A percentile compares a stretch with the other conserved stretches of the same genome.
phyloP scores from a whole-genome alignment of 1,140 invertebrate genomes.

The Yoshiicerus persimilis region DNA sequence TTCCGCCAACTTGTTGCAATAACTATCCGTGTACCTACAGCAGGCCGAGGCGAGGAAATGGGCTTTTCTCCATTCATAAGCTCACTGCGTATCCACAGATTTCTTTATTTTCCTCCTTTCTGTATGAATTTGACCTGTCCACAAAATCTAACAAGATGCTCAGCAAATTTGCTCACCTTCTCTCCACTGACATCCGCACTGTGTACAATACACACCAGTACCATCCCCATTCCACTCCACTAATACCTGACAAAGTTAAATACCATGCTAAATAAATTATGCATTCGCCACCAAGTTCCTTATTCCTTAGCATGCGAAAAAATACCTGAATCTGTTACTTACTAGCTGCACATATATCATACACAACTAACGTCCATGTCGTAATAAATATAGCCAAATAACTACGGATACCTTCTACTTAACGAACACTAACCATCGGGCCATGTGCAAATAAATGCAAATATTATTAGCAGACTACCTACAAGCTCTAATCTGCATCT shows the following conservation, averaged over 20 bases:
- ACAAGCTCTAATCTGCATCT: not conserved
- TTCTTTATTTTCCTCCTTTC: not conserved
- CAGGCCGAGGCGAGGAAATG: not conserved
- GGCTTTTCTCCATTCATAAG: not conserved
- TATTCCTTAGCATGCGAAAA: too few relatives aligned
- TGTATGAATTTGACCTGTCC: not conserved
- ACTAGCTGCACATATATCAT: too few relatives aligned
- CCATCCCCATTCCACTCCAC: not conserved
- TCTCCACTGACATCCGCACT: not conserved
- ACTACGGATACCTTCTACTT: not conserved
- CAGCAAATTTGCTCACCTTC: not conserved
- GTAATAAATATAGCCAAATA: not conserved
- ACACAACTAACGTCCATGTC: too few relatives aligned
- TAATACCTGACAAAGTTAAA: not conserved
- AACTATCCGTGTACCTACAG: not conserved
- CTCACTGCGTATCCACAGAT: not conserved
- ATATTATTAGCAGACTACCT: not conserved
- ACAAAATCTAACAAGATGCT: not conserved
- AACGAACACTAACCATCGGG: not conserved
- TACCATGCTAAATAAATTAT: too few relatives aligned
- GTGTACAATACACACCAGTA: not conserved
- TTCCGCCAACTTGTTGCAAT: constrained; percentile 18
- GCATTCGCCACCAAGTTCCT: not conserved
- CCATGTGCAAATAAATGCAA: not conserved
- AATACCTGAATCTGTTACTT: too few relatives aligned